A percentile compares a stretch with the other conserved stretches of the same genome.
Conservation (phyloP, 2,797 vertebrate genomes). For the Epinephelus coioides region DNA sequence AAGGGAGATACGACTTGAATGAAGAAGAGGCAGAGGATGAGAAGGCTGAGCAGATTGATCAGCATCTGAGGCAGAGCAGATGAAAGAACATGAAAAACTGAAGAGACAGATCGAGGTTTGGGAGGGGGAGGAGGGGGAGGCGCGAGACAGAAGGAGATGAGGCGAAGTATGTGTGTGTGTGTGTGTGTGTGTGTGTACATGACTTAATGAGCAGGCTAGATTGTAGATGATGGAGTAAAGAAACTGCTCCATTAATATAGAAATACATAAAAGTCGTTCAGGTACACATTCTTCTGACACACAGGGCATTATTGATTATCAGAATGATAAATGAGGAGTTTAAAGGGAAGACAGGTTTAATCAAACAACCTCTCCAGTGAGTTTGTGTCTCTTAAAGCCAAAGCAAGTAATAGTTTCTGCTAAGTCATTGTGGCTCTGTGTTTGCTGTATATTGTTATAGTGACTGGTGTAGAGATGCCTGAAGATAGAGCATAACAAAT, state of each 20-base stretch:
- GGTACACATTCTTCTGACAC: not conserved
- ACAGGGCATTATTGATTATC: constrained; percentile 7
- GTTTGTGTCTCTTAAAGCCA: not conserved
- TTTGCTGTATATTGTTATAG: not conserved
- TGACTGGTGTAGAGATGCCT: not conserved
- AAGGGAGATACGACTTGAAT: not conserved
- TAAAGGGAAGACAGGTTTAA: not conserved
- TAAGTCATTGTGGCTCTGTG: constrained; percentile 25
- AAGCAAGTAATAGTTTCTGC: not conserved
- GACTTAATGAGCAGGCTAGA: constrained; percentile 47
- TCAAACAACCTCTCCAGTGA: constrained; percentile 3
- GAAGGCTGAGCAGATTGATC: constrained; percentile 52
- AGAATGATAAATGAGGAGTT: constrained; percentile 11
- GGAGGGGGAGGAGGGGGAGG: constrained; percentile 5
- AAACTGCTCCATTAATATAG: not conserved
- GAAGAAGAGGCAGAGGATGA: constrained; percentile 10
- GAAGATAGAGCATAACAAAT: not conserved
- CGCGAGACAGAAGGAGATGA: not conserved
- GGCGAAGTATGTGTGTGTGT: not conserved
- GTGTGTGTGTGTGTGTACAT: not conserved
- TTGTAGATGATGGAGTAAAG: constrained; percentile 22
- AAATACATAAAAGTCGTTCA: not conserved
- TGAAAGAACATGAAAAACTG: constrained; percentile 56
- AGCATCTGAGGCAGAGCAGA: constrained; percentile 44
- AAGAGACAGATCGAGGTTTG: constrained; percentile 57